A percentile compares a stretch with the other conserved stretches of the same genome.
phyloP scores from a whole-genome alignment of 1,140 invertebrate species.

The Diachasmimorpha longicaudata region DNA sequence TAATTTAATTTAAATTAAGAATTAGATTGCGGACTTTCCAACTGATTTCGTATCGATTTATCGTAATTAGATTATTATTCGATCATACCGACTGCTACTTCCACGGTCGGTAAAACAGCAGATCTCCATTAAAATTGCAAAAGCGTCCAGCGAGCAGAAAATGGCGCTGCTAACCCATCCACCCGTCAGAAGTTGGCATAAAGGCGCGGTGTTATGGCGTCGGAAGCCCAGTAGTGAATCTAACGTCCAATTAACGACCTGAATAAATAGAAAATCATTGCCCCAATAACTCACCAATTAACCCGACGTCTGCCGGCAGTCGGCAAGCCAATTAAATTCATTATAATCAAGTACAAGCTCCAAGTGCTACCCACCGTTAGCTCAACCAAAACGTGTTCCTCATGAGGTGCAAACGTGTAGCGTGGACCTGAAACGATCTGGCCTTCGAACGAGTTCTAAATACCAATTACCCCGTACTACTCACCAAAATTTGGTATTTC shows the following conservation, averaged over 20 bases:
- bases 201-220: slow-evolving; percentile 3
- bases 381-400: background rate
- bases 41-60: too few species aligned
- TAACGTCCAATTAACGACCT: background rate
- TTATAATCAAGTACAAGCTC: background rate
- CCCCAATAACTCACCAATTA: background rate
- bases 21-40: too few species aligned
- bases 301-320: background rate
- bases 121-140: too few species aligned
- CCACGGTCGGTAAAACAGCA: too few species aligned
- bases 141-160: too few species aligned
- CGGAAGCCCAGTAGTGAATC: background rate
- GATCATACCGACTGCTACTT: too few species aligned
- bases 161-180: too few species aligned
- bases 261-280: background rate
- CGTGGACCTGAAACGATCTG: background rate
- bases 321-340: background rate
- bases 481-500: background rate
- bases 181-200: background rate
- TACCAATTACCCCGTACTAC: background rate
- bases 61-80: too few species aligned
- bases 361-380: background rate
- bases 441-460: background rate
- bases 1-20: too few species aligned
- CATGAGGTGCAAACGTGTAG: background rate